Percentiles rank a stretch among this genome's conserved stretches.
phyloP scores from a whole-genome alignment of 2,888 invertebrate genomes.

The Andrena bucephala region DNA sequence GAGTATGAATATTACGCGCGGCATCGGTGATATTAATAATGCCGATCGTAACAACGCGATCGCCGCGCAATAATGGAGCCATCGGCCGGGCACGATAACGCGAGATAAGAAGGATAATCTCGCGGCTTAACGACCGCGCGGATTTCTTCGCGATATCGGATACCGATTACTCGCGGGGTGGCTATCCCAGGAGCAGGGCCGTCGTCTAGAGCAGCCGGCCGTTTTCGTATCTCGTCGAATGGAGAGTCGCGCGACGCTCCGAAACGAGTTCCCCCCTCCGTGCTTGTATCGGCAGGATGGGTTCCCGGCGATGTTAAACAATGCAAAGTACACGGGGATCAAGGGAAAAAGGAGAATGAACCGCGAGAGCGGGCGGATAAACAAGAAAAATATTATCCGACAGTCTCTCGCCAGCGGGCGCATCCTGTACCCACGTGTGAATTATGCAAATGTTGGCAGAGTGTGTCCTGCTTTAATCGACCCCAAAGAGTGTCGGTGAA shows the following conservation, averaged over 20 bases:
- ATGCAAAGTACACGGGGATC: slow-evolving; percentile 35
- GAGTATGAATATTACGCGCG: slow-evolving; percentile 67
- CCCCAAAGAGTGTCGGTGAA: not conserved
- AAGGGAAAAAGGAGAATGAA: not conserved
- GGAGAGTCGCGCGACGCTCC: not conserved
- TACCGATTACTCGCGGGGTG: slow-evolving; percentile 58
- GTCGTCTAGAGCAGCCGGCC: not conserved
- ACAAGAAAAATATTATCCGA: slow-evolving; percentile 47
- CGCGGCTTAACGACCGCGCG: slow-evolving; percentile 38
- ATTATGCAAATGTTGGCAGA: slow-evolving; percentile 60
- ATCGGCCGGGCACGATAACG: slow-evolving; percentile 49
- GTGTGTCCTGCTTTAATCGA: not conserved
- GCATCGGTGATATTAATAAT: slow-evolving; percentile 69
- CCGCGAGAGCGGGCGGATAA: slow-evolving; percentile 19
- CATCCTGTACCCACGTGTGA: slow-evolving; percentile 69
- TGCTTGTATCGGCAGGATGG: slow-evolving; percentile 1
- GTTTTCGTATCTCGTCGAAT: not conserved
- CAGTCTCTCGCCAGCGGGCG: slow-evolving; percentile 33
- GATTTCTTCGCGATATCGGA: slow-evolving; percentile 59
- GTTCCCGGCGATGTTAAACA: slow-evolving; percentile 35
- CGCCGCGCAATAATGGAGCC: slow-evolving; percentile 55
- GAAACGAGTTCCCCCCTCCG: not conserved
- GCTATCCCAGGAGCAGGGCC: slow-evolving; percentile 1
- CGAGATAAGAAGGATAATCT: slow-evolving; percentile 58
- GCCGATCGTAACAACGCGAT: slow-evolving; percentile 53